Conservation (phyloP, 2,113 vertebrate genomes). For the Eurypyga helias region DNA sequence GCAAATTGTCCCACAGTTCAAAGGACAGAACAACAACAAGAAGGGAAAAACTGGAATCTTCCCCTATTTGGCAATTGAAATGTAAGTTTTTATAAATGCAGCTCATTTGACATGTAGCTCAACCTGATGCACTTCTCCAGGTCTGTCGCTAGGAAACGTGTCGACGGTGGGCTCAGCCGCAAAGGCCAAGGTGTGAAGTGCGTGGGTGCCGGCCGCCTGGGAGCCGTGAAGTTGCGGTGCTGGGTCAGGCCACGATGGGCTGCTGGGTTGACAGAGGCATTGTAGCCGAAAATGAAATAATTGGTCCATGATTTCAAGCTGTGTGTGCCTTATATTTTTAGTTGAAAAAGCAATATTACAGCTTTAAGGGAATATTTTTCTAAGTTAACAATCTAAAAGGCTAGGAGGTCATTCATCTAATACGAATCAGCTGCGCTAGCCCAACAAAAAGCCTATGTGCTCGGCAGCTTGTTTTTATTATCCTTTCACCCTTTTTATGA, state of each 20-base stretch:
- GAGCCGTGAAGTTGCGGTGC: background rate
- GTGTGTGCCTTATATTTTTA: constrained; percentile 70
- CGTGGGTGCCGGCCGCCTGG: background rate
- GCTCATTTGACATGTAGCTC: background rate
- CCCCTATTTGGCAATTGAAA: background rate
- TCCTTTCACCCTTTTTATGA: constrained; percentile 84
- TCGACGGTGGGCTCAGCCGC: background rate
- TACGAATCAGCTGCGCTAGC: constrained; percentile 80
- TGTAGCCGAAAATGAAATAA: constrained; percentile 63
- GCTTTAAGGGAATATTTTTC: constrained; percentile 86
- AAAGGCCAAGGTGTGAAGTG: background rate
- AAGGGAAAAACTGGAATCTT: background rate
- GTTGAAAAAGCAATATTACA: constrained; percentile 81
- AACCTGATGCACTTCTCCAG: background rate
- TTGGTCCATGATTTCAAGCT: constrained; percentile 61
- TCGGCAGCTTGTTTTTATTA: constrained; percentile 84
- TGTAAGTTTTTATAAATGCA: background rate
- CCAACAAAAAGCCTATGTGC: constrained; percentile 83
- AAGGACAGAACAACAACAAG: background rate
- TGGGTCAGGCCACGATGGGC: background rate
- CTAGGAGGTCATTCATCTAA: constrained; percentile 83
- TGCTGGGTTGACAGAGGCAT: background rate
- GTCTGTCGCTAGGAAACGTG: background rate
- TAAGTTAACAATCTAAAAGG: constrained; percentile 84
- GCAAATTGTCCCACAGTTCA: background rate